A percentile compares a stretch with the other conserved stretches of the same genome.
Conservation (phyloP, 2,113 vertebrate genomes). For the Lates calcarifer region DNA sequence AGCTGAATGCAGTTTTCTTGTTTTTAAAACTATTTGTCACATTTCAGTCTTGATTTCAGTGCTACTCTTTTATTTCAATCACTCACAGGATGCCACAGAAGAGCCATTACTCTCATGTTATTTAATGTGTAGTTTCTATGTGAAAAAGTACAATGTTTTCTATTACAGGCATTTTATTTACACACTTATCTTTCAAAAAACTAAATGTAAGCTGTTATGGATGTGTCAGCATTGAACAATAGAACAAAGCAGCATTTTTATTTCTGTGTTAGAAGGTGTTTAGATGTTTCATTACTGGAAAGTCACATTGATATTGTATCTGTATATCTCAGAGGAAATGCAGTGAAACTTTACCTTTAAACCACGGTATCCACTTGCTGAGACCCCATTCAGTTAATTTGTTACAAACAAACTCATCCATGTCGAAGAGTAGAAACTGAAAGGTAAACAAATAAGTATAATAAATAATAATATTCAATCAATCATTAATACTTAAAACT, state of each 20-base stretch:
- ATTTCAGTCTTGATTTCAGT: background rate
- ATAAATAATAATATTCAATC: background rate
- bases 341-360: slow-evolving; percentile 50
- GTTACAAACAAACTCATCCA: slow-evolving; percentile 43
- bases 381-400: slow-evolving; percentile 46
- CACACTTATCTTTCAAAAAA: background rate
- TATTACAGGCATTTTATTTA: too few relatives aligned
- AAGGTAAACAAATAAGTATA: slow-evolving; percentile 12
- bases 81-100: background rate
- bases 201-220: too few relatives aligned
- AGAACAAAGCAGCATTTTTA: background rate
- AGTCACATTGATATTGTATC: background rate
- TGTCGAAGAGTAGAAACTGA: slow-evolving; percentile 7
- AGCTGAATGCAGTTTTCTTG: background rate
- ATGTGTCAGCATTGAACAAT: background rate
- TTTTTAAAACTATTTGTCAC: background rate
- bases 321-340: too few relatives aligned
- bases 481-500: background rate
- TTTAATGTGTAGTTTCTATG: too few relatives aligned
- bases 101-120: background rate
- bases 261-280: background rate
- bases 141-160: too few relatives aligned
- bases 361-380: background rate
- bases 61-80: background rate
- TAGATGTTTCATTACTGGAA: background rate